phyloP scores from a whole-genome alignment of 2,888 invertebrate genomes.

The Mythimna vitellina region DNA sequence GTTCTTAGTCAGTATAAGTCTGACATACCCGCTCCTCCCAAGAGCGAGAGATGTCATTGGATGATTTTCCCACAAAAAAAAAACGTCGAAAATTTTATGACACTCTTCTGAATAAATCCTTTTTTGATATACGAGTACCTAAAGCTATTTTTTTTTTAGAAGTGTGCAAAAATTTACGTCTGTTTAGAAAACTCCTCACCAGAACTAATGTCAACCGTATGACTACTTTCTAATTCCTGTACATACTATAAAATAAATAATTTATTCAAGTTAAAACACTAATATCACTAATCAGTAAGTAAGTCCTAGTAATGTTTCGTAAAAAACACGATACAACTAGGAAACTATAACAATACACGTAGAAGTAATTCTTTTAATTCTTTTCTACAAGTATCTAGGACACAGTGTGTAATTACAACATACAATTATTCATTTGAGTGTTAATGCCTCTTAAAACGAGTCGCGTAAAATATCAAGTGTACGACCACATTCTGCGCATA shows the following conservation, averaged over 20 bases:
- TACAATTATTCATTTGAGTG: constrained; percentile 83
- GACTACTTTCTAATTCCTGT: too few relatives aligned
- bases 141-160: background rate
- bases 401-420: constrained; percentile 72
- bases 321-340: background rate
- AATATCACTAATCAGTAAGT: background rate
- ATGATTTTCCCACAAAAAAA: too few relatives aligned
- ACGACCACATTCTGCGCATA: constrained; percentile 82
- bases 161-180: background rate
- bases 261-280: background rate
- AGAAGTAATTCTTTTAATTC: constrained; percentile 21
- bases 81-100: too few relatives aligned
- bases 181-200: background rate
- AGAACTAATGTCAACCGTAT: background rate
- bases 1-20: too few relatives aligned
- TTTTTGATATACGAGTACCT: too few relatives aligned
- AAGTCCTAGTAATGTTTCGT: background rate
- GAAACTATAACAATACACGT: constrained; percentile 21
- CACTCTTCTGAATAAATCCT: too few relatives aligned
- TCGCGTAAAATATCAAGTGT: constrained; percentile 83
- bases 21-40: too few relatives aligned
- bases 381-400: constrained; percentile 21
- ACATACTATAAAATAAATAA: background rate
- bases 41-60: too few relatives aligned
- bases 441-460: constrained; percentile 81